phyloP scores from a whole-genome alignment of 2,797 vertebrate genomes.

The Squalus acanthias region DNA sequence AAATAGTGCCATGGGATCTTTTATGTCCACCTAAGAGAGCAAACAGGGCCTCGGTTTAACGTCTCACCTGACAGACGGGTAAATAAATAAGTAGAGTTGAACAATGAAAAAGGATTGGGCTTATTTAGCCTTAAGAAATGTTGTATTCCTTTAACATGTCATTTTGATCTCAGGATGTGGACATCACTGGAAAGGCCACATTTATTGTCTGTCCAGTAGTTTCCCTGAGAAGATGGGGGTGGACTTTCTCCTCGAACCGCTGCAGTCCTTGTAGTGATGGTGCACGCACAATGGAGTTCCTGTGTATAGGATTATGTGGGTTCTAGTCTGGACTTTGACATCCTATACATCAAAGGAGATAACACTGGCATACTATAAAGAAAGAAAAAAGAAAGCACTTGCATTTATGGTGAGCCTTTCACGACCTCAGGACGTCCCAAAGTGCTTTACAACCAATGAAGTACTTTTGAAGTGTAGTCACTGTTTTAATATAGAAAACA shows the following conservation, averaged over 20 bases:
- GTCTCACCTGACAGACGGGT: too few species aligned
- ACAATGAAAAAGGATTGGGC: background rate
- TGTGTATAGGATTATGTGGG: background rate
- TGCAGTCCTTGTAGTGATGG: background rate
- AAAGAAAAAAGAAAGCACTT: background rate
- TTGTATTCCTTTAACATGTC: background rate
- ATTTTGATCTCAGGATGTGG: background rate
- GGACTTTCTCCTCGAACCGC: background rate
- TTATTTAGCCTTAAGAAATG: too few species aligned
- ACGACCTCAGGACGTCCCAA: background rate
- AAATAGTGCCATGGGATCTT: too few species aligned
- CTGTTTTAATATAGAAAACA: background rate
- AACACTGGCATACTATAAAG: background rate
- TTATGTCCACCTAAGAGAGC: too few species aligned
- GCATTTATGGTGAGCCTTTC: background rate
- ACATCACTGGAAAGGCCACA: background rate
- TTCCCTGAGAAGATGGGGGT: background rate
- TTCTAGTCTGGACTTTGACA: background rate
- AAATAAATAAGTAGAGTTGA: background rate
- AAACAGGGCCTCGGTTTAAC: too few species aligned
- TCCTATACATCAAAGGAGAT: background rate
- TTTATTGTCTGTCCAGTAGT: background rate
- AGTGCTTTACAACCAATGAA: background rate
- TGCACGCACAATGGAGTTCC: background rate
- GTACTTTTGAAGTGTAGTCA: background rate